Evolutionary conservation across 2,797 vertebrate genomes (phyloP), one percentile per base, ranked within the genome.

Genomic region (Chaenodraco wilsoni): DNA sequence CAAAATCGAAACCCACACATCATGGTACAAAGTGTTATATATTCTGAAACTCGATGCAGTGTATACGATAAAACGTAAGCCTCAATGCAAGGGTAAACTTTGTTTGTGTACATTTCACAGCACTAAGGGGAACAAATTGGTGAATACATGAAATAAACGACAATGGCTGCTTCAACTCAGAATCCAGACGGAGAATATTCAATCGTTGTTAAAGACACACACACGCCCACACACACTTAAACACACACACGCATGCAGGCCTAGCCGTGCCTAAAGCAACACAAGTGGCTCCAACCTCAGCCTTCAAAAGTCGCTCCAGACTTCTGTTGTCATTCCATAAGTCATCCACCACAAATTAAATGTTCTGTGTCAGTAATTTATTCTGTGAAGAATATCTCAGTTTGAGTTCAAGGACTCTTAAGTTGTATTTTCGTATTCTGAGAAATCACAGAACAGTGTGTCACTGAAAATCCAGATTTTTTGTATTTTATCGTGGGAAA

Each of bases 311-410:
- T 66, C 51, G 70, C 78, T 87, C 81, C 85, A 86, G 83, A 67
- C 78, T 78, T 89, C 84, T 90, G 85, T 91, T 88, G 89, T 92
- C 89, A 82, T 92, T 90, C 89, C 88, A 91, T 93, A 93, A 93
- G 89, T 93, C 92, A 91, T 87, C 73, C 57, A 70, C 86, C 84
- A 84, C 91, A 90, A 92, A 93, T 89, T 81, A 82, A 86, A 90
- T 92, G 88, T 87, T 91, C 78, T 83, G 72, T 81, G 85, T 84
- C 84, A 82, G 75, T 93, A 89, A 94, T 93, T 94, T 91, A 93
- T 88, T 72, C 85, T 44, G 56, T 86, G 76, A 76, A 82, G 82
- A 88, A 78, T 55, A 70, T 84, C 72, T 76, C 61, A 44, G 41
- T 81, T 78, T 79, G 67, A 84, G 80, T 88, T 78, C 79, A 83